Evolutionary conservation across 2,797 vertebrate genomes (phyloP), one percentile per base, ranked within the genome.

Genomic region (Brotula barbata): DNA sequence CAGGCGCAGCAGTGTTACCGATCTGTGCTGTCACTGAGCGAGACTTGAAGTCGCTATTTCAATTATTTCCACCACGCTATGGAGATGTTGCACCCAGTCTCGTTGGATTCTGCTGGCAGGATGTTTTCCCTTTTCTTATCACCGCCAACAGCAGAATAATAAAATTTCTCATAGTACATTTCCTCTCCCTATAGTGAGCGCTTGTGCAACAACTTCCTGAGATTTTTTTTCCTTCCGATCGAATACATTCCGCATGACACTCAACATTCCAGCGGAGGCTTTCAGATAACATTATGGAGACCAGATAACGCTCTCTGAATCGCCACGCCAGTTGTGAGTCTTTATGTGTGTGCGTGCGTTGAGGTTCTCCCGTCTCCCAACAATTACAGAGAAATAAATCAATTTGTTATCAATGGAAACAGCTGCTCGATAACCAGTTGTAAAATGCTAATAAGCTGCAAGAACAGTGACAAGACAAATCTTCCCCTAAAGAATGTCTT

Each of bases 391-490:
- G 56, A 74, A 74, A 82, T 81, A 63, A 73, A 77, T 81, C 80
- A 68, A 50, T 75, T 71, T 82, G 82, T 84, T 87, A 87, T 89
- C 82, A 75, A 77, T 62, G 77, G 44, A 68, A 78, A 61, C 83
- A 85, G 83, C 77, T 82, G 85, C 64, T 62, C 33, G n/a, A 40
- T 54, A 63, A 20, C 48, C 40, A 73, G 76, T 78, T 75, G 76
- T 64, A 62, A 80, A 78, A 84, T 77, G 83, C 68, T 80, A 84
- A 85, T 81, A 70, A 54, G 77, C 69, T 42, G 48, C 21, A 2
- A 76, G 60, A 76, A 62, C 45, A 45, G 63, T 66, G 79, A 83
- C 75, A 83, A 82, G 75, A 85, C 69, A 75, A 82, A 83, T 82
- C 78, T 70, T 57, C 47, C 46, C 56, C 71, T 43, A 7, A 44